Evolutionary conservation across 1,140 invertebrate genomes (phyloP).

Genomic region (Scaptomyza pallida): DNA sequence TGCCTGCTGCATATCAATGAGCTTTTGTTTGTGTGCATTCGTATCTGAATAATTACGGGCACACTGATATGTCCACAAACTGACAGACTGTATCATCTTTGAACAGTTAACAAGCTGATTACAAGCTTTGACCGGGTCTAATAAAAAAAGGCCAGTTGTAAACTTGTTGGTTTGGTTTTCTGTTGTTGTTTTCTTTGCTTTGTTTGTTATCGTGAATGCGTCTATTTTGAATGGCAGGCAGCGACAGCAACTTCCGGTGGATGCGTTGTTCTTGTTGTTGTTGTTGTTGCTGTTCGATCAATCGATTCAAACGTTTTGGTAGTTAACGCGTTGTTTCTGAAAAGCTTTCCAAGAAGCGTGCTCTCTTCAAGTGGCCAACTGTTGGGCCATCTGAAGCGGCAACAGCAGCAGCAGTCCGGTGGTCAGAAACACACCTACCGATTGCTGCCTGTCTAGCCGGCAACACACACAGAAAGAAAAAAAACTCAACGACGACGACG

Average conservation of each 20-base stretch:
- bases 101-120: constrained; percentile 36
- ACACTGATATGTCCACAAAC: background rate
- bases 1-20: constrained; percentile 64
- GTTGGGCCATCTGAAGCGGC: constrained; percentile 23
- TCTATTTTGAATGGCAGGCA: constrained; percentile 19
- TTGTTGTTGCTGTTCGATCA: constrained; percentile 14
- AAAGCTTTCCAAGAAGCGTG: constrained; percentile 64
- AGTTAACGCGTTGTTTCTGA: constrained; percentile 56
- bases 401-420: constrained; percentile 46
- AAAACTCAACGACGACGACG: background rate
- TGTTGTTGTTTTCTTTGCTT: constrained; percentile 1
- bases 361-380: constrained; percentile 60
- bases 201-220: constrained; percentile 6
- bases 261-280: constrained; percentile 11
- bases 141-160: constrained; percentile 19
- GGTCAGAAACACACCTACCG: constrained; percentile 72
- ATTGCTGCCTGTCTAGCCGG: constrained; percentile 62
- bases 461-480: background rate
- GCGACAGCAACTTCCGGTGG: constrained; percentile 59
- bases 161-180: constrained; percentile 5
- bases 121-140: constrained; percentile 6
- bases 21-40: constrained; percentile 20
- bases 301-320: constrained; percentile 48
- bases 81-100: constrained; percentile 19
- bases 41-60: constrained; percentile 39